A percentile compares a stretch with the other conserved stretches of the same genome.
Conservation (phyloP, 2,113 vertebrate genomes). For the Bufo bufo region DNA sequence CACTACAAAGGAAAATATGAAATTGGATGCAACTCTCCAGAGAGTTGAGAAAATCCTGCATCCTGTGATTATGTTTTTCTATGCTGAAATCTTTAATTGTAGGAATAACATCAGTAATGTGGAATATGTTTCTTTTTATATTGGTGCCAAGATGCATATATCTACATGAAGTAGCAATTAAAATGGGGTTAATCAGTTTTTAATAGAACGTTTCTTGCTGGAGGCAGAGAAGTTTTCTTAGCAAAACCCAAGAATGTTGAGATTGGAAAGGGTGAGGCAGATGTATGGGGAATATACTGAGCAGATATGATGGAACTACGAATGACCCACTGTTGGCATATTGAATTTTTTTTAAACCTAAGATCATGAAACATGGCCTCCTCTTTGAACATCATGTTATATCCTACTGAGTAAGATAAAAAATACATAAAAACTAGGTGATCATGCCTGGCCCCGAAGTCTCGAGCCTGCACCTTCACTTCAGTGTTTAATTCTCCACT, state of each 20-base stretch:
- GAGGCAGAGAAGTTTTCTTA: conserved; percentile 9
- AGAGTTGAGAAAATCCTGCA: conserved; percentile 25
- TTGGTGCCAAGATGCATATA: conserved; percentile 34
- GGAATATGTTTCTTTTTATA: conserved; percentile 24
- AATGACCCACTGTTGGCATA: neutral
- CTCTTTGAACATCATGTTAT: neutral
- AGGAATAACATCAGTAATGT: conserved; percentile 35
- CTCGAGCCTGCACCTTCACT: too few species aligned
- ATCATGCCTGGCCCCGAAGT: too few species aligned
- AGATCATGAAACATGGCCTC: neutral
- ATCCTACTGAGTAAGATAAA: neutral
- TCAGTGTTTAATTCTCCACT: too few species aligned
- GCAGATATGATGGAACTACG: neutral
- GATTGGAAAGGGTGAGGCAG: neutral
- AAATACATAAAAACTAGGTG: too few species aligned
- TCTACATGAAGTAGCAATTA: conserved; percentile 40
- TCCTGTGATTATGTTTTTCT: conserved; percentile 29
- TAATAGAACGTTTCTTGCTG: conserved; percentile 17
- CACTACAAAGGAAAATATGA: conserved; percentile 26
- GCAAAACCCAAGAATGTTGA: neutral
- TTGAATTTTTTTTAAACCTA: neutral
- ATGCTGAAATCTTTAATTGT: conserved; percentile 31
- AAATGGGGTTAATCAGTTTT: conserved; percentile 48
- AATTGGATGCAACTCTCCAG: conserved; percentile 32
- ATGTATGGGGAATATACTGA: neutral